Percentiles rank a stretch among this genome's conserved stretches.
Conservation (phyloP, 1,140 invertebrate species). For the Cheumatopsyche charites region DNA sequence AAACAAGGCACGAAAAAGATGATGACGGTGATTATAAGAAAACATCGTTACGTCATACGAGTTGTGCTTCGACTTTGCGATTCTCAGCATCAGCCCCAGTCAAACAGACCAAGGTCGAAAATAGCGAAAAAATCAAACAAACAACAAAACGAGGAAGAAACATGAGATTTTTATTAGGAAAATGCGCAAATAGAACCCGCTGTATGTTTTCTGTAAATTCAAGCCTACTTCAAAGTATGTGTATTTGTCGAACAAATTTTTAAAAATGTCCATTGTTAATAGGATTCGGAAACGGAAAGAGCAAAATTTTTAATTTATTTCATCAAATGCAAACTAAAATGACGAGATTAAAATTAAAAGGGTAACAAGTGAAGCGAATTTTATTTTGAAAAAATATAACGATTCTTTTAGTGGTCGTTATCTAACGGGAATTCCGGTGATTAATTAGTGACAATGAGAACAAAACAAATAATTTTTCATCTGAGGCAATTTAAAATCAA, state of each 20-base stretch:
- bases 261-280: no score
- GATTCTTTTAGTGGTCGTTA: not conserved
- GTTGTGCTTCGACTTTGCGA: slow-evolving; percentile 8
- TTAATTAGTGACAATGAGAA: not conserved
- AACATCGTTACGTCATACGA: slow-evolving; percentile 2
- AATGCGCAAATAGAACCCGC: slow-evolving; percentile 4
- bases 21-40: no score
- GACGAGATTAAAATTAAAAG: no score
- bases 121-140: slow-evolving; percentile 4
- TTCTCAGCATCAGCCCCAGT: not conserved
- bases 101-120: slow-evolving; percentile 17
- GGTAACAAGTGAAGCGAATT: no score
- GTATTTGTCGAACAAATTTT: no score
- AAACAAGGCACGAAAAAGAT: no score
- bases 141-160: slow-evolving; percentile 1
- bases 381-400: no score
- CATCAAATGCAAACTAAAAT: no score
- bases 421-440: not conserved
- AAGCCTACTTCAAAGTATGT: no score
- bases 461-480: not conserved
- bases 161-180: not conserved
- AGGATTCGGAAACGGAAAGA: no score
- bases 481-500: not conserved
- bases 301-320: no score
- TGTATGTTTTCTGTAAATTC: no score